Conservation (phyloP, 2,888 invertebrate genomes). For the Noctua pronuba region DNA sequence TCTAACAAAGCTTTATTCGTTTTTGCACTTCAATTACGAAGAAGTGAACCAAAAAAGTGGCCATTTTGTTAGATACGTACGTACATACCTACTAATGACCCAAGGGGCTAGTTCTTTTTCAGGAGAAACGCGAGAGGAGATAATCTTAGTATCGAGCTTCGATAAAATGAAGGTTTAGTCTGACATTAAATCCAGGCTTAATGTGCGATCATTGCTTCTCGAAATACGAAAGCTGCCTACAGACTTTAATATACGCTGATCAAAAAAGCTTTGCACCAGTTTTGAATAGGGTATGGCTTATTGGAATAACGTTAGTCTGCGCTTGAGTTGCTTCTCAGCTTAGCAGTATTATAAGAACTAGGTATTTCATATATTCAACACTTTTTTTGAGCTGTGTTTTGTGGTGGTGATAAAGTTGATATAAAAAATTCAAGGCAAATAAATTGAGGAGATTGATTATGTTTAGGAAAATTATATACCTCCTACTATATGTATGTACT, state of each 20-base stretch:
- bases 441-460: too few relatives aligned
- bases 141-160: slow-evolving; percentile 54
- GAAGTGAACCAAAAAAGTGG: slow-evolving; percentile 55
- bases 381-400: not conserved
- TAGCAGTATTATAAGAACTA: not conserved
- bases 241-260: slow-evolving; percentile 21
- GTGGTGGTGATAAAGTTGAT: not conserved
- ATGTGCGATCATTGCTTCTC: slow-evolving; percentile 49
- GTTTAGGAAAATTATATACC: not conserved
- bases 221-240: slow-evolving; percentile 27
- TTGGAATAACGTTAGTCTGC: not conserved
- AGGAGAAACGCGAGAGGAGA: slow-evolving; percentile 46
- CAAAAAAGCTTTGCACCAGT: slow-evolving; percentile 7
- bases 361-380: not conserved
- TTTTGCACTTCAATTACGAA: slow-evolving; percentile 64
- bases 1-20: slow-evolving; percentile 46
- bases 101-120: slow-evolving; percentile 56
- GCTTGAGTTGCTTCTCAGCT: slow-evolving; percentile 24
- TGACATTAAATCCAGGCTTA: slow-evolving; percentile 57
- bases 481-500: not conserved
- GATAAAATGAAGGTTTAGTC: slow-evolving; percentile 53
- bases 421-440: not conserved
- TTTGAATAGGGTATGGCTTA: slow-evolving; percentile 10
- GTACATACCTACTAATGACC: slow-evolving; percentile 54
- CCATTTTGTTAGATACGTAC: slow-evolving; percentile 48